Conservation (phyloP, 2,888 invertebrate species). For the Drosophila merina region DNA sequence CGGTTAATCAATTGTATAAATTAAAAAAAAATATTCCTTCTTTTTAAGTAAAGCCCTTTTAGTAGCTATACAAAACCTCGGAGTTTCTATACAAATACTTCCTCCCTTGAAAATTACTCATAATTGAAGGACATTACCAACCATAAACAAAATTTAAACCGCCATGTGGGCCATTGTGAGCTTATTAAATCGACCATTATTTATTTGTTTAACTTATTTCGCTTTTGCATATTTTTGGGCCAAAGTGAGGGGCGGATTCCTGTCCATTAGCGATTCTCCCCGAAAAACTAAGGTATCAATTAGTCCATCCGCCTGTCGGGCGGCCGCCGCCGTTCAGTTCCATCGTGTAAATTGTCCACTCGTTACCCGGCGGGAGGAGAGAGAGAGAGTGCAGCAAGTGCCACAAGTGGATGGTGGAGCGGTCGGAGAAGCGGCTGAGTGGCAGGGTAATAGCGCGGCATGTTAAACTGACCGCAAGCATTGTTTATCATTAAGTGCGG, state of each 20-base stretch:
- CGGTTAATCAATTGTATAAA: too few relatives aligned
- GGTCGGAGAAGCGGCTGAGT: conserved; percentile 15
- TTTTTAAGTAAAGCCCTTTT: too few relatives aligned
- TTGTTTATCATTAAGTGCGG: conserved; percentile 81
- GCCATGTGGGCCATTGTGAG: too few relatives aligned
- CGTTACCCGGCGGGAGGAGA: conserved; percentile 57
- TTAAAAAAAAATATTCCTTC: too few relatives aligned
- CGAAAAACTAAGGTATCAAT: conserved; percentile 33
- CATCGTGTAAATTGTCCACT: conserved; percentile 80
- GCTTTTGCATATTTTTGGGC: neutral
- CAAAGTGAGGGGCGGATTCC: conserved; percentile 15
- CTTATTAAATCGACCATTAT: too few relatives aligned
- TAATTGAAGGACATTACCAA: too few relatives aligned
- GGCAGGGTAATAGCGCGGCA: conserved; percentile 72
- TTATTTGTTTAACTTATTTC: conserved; percentile 8
- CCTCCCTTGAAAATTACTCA: too few relatives aligned
- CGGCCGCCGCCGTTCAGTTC: conserved; percentile 57
- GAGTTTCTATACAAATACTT: too few relatives aligned
- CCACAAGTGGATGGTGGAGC: conserved; percentile 8
- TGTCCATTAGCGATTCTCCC: neutral
- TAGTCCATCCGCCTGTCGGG: conserved; percentile 25
- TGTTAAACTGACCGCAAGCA: conserved; percentile 82
- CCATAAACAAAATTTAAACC: too few relatives aligned
- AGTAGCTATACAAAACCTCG: too few relatives aligned
- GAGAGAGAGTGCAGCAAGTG: neutral